These are phyloP conservation scores for Hippocampus abdominalis DNA, from an alignment of 2,113 vertebrate genomes.

Conservation along the genomic window DNA sequence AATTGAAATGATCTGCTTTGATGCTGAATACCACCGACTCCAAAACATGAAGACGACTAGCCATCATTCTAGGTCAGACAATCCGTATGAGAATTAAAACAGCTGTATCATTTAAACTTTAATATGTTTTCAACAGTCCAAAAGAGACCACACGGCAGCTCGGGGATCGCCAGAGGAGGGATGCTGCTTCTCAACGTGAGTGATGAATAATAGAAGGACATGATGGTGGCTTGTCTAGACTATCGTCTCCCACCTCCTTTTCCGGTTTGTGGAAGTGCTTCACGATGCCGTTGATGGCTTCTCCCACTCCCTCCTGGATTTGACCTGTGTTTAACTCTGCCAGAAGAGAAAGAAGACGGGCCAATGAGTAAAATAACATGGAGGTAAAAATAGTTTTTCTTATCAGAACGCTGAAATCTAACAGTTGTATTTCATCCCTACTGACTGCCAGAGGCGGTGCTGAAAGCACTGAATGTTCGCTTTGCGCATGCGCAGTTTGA, in stretches of 20 bases:
- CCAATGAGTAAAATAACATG: neutral
- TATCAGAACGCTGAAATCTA: too few species aligned
- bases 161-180: slow-evolving; percentile 24
- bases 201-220: slow-evolving; percentile 64
- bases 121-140: slow-evolving; percentile 14
- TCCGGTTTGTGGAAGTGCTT: slow-evolving; percentile 99
- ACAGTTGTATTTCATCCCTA: too few species aligned
- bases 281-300: slow-evolving; percentile 97
- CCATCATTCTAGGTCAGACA: neutral
- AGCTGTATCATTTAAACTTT: neutral
- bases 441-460: too few species aligned
- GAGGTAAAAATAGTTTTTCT: neutral
- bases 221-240: slow-evolving; percentile 52
- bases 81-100: neutral
- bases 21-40: slow-evolving; percentile 1
- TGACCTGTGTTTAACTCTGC: slow-evolving; percentile 96
- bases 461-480: too few species aligned
- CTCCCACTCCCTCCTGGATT: slow-evolving; percentile 97
- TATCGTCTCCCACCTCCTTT: slow-evolving; percentile 86
- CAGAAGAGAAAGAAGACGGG: slow-evolving; percentile 29
- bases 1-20: neutral
- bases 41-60: slow-evolving; percentile 5
- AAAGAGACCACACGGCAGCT: slow-evolving; percentile 3
- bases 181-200: slow-evolving; percentile 21
- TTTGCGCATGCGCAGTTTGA: too few species aligned